Percentiles rank a stretch among this genome's conserved stretches.
Conservation (phyloP, 1,140 invertebrate genomes). For the Saccostrea glomerata region DNA sequence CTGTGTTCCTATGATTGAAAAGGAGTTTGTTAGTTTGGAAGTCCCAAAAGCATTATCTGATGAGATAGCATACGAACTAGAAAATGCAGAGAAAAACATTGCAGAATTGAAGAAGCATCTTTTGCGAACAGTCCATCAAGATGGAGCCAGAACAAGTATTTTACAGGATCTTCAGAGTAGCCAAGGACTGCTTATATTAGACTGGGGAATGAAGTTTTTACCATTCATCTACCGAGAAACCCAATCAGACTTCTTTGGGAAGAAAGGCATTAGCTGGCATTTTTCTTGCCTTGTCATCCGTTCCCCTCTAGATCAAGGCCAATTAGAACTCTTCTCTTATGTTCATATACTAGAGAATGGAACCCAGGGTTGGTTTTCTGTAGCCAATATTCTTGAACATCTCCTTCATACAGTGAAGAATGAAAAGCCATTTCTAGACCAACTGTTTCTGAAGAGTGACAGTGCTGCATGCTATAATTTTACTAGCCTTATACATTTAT, state of each 20-base stretch:
- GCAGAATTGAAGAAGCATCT: constrained; percentile 37
- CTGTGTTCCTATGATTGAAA: not conserved
- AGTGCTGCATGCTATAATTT: constrained; percentile 9
- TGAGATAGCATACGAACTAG: constrained; percentile 27
- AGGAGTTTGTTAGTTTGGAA: not conserved
- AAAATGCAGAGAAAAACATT: not conserved
- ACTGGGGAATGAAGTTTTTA: constrained; percentile 51
- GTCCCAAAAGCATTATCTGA: constrained; percentile 10
- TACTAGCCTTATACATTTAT: not conserved
- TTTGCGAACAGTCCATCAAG: constrained; percentile 42
- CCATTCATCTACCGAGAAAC: constrained; percentile 38
- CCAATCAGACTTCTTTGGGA: constrained; percentile 46
- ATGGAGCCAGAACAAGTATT: not conserved
- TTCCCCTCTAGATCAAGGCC: not conserved
- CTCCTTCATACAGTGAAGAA: not conserved
- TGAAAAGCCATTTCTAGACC: not conserved
- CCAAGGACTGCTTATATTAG: constrained; percentile 37
- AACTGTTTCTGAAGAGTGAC: constrained; percentile 32
- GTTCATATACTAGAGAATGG: constrained; percentile 42
- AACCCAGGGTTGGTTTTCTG: constrained; percentile 42
- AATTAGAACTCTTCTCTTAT: constrained; percentile 34
- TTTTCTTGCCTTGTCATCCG: constrained; percentile 21
- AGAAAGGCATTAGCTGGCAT: constrained; percentile 46
- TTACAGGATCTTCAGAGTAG: not conserved
- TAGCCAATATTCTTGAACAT: constrained; percentile 27